Evolutionary conservation across 1,140 invertebrate genomes (phyloP), one percentile per base, ranked within the genome.

Genomic region (Colletes gigas): DNA sequence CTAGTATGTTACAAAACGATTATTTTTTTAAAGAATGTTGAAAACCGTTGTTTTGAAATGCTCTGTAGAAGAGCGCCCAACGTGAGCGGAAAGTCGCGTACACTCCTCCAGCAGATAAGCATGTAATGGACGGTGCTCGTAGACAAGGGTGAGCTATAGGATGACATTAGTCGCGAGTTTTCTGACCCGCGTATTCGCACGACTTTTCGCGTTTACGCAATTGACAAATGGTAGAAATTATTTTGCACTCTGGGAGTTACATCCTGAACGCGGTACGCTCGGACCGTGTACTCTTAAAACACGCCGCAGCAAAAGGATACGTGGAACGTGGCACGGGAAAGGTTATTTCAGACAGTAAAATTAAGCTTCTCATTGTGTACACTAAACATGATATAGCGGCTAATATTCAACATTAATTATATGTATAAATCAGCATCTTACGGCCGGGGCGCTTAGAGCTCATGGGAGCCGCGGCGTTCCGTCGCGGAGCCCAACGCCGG

Each of bases 401-500:
- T 72, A 79, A 79, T 79, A 73, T 72, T 73, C 69, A 55, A 41
- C 59, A 73, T 79, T 79, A 79, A 79, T 65, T 79, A 57, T 57
- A 19, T 8, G 60, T 57, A 79, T 79, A 79, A 79, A 72, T 79
- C 77, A 73, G 39, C 69, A 47, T 73, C 77, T 73, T 39, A 21
- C 41, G 57, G n/a, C 21, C 30, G 30, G 72, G 21, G 54, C 63
- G 57, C 3, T 3, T 19, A 10, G 47, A 39, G 44, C 44, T 30
- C 44, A n/a, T 9, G 65, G 47, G 54, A 47, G 41, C 19, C 19
- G 69, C 19, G 52, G 1, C 30, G 39, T 55, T 17, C 47, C 55
- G 30, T 19, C 47, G 44, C 0, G 54, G 12, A 17, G 7, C 60
- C 1, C 5, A 54, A 30, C 30, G 30, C 60, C n/a, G 69, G 69